These are phyloP conservation scores for Coranthus polyacanthus DNA, from an alignment of 2,797 vertebrate genomes.

Conservation along the genomic window DNA sequence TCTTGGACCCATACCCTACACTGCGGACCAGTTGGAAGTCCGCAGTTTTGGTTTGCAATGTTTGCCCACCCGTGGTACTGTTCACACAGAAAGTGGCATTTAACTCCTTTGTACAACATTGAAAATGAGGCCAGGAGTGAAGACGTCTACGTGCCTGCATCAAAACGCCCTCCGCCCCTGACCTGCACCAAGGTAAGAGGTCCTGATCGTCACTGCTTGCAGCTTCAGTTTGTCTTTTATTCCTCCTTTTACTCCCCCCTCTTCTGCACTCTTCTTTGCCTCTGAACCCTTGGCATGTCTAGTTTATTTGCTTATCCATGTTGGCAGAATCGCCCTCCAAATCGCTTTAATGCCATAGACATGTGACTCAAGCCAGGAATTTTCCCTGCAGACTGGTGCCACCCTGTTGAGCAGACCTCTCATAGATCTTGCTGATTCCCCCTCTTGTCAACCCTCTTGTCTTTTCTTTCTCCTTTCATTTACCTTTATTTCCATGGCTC, in stretches of 20 bases:
- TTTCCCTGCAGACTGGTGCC: conserved; percentile 25
- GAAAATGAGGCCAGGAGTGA: too few species aligned
- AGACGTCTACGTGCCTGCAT: too few species aligned
- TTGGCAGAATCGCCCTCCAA: conserved; percentile 31
- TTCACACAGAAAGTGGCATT: too few species aligned
- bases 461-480: conserved; percentile 17
- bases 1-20: too few species aligned
- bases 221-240: too few species aligned
- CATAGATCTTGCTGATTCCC: conserved; percentile 16
- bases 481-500: conserved; percentile 30
- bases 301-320: conserved; percentile 21
- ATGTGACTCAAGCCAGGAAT: conserved; percentile 28
- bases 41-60: too few species aligned
- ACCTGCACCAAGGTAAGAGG: too few species aligned
- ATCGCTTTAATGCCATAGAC: conserved; percentile 32
- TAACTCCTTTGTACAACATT: too few species aligned
- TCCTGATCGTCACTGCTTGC: too few species aligned
- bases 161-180: too few species aligned
- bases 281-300: not conserved
- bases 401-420: conserved; percentile 10
- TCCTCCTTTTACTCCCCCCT: not conserved
- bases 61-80: too few species aligned
- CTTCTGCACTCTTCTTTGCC: not conserved
- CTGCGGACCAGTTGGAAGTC: too few species aligned
- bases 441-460: conserved; percentile 9